Evolutionary conservation across 2,888 invertebrate species (phyloP).

Genomic region (Ferrisia virgata): DNA sequence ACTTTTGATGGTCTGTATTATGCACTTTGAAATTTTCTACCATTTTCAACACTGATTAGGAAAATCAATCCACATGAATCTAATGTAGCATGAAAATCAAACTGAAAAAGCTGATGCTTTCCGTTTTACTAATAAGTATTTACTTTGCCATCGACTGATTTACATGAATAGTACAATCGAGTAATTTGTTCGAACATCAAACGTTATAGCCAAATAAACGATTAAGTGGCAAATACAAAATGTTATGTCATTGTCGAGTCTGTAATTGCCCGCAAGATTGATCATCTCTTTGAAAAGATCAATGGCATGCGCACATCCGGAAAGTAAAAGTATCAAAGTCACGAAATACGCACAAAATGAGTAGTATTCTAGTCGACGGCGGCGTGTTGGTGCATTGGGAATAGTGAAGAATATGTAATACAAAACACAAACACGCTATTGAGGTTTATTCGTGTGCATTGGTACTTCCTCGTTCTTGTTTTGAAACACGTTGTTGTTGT

Average conservation of each 20-base stretch:
- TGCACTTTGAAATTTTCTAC: too few species aligned
- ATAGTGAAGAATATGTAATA: not conserved
- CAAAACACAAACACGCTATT: not conserved
- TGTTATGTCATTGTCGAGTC: not conserved
- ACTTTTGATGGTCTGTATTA: too few species aligned
- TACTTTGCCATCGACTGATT: too few species aligned
- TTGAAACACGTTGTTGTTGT: not conserved
- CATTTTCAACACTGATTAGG: too few species aligned
- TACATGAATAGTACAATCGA: too few species aligned
- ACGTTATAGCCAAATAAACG: too few species aligned
- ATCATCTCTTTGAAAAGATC: not conserved
- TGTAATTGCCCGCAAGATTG: not conserved
- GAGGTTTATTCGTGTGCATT: not conserved
- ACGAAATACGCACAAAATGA: not conserved
- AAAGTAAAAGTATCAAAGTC: constrained; percentile 6
- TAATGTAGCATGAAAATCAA: too few species aligned
- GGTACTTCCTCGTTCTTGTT: not conserved
- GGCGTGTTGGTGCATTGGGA: not conserved
- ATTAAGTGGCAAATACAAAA: not conserved
- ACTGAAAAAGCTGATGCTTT: too few species aligned
- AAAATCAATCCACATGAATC: too few species aligned
- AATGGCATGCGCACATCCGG: not conserved
- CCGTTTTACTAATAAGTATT: too few species aligned
- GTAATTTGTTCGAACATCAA: too few species aligned
- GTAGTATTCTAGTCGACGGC: not conserved